phyloP scores from a whole-genome alignment of 1,140 invertebrate species.

The Pteromalus puparum region DNA sequence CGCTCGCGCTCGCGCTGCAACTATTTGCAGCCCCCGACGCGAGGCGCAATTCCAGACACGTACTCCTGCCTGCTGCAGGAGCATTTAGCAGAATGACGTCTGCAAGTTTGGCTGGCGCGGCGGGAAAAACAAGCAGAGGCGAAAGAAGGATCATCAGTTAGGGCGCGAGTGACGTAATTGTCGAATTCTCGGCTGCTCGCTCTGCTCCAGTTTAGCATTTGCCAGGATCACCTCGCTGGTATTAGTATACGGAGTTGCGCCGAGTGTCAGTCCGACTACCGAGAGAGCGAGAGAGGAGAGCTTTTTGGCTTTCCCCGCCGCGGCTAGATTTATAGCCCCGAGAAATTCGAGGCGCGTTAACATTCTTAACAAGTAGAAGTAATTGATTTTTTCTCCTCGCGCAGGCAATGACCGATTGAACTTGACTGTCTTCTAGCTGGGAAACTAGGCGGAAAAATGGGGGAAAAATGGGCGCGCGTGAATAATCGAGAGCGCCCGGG shows the following conservation, averaged over 20 bases:
- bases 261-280: neutral
- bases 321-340: neutral
- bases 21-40: conserved; percentile 3
- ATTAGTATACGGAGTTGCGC: neutral
- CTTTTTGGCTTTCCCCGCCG: neutral
- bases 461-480: neutral
- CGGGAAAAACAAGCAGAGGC: conserved; percentile 55
- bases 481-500: conserved; percentile 28
- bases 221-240: too few relatives aligned
- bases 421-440: neutral
- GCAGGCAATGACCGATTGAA: neutral
- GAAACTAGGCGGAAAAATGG: neutral
- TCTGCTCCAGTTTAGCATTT: conserved; percentile 50
- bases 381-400: neutral
- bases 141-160: conserved; percentile 71
- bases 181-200: conserved; percentile 68
- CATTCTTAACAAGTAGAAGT: neutral
- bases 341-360: conserved; percentile 2
- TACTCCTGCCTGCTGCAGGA: conserved; percentile 40
- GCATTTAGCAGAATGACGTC: conserved; percentile 73
- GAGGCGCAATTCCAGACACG: conserved; percentile 17
- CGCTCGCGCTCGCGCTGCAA: neutral
- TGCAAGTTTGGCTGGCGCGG: conserved; percentile 64
- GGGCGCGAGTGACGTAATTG: conserved; percentile 72
- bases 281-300: too few relatives aligned